Conservation (phyloP, 2,797 vertebrate genomes). For the Cyprinodon diabolis region DNA sequence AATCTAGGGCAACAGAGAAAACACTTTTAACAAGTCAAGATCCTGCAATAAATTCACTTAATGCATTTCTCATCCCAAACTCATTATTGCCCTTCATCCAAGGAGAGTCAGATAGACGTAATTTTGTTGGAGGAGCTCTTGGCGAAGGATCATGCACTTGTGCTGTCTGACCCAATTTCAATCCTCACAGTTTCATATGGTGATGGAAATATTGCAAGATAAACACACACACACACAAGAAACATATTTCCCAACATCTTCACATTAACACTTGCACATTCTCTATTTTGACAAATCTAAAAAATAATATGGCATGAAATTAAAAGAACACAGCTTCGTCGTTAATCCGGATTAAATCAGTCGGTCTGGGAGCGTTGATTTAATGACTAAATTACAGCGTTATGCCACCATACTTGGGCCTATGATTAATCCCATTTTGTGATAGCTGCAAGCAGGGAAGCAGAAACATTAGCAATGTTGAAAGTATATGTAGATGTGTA, state of each 20-base stretch:
- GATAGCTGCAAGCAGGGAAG: conserved; percentile 41
- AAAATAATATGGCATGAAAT: conserved; percentile 46
- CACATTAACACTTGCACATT: background rate
- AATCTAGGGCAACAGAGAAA: conserved; percentile 6
- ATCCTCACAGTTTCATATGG: conserved; percentile 36
- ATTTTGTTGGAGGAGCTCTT: conserved; percentile 48
- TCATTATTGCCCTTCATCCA: conserved; percentile 19
- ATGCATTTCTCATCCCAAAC: conserved; percentile 1
- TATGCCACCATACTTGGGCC: conserved; percentile 27
- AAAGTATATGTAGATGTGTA: conserved; percentile 19
- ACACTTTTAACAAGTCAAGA: background rate
- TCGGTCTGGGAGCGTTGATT: conserved; percentile 44
- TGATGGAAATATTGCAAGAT: conserved; percentile 33
- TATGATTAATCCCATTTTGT: conserved; percentile 44
- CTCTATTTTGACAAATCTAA: conserved; percentile 26
- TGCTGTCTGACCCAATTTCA: conserved; percentile 69
- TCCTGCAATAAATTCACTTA: no score
- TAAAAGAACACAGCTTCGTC: conserved; percentile 23
- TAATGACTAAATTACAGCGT: conserved; percentile 63
- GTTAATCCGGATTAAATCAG: conserved; percentile 59
- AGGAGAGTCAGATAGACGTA: conserved; percentile 31
- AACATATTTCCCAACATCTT: conserved; percentile 20
- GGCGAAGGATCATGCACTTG: conserved; percentile 49
- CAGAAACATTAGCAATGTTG: conserved; percentile 23
- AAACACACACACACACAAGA: conserved; percentile 26